Conservation (phyloP, 2,888 invertebrate genomes). For the Enchytraeus crypticus region DNA sequence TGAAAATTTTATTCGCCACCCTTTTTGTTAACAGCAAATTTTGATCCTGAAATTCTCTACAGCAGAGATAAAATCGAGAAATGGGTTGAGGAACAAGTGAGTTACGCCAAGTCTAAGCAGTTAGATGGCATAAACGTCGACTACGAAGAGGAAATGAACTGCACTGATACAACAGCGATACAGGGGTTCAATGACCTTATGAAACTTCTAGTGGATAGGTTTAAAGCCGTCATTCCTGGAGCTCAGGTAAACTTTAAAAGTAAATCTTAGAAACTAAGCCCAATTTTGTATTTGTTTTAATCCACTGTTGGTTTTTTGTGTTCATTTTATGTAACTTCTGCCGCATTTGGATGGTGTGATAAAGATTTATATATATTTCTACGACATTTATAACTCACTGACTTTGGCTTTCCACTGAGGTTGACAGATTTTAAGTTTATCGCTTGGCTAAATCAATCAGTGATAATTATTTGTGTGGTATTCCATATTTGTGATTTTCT, state of each 20-base stretch:
- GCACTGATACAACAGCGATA: constrained; percentile 26
- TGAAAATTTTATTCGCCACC: too few species aligned
- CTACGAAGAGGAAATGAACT: constrained; percentile 41
- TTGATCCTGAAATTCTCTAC: constrained; percentile 28
- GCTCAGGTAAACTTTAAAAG: constrained; percentile 34
- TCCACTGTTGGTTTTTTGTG: background rate
- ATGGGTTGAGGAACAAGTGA: constrained; percentile 37
- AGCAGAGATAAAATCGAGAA: constrained; percentile 26
- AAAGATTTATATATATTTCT: too few species aligned
- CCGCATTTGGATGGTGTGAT: too few species aligned
- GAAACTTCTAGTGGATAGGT: constrained; percentile 32
- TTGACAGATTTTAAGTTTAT: too few species aligned
- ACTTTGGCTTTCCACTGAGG: too few species aligned
- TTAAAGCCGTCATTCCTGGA: constrained; percentile 33
- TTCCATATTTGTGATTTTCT: too few species aligned
- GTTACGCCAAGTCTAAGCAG: constrained; percentile 30
- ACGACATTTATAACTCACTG: too few species aligned
- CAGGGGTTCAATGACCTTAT: constrained; percentile 40
- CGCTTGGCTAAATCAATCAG: too few species aligned
- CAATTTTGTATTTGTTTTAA: background rate
- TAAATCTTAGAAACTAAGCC: background rate
- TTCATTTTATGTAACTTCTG: too few species aligned
- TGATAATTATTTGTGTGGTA: too few species aligned
- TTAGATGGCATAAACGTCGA: constrained; percentile 49
- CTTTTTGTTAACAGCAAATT: constrained; percentile 33